These are phyloP conservation scores for Amphibalanus amphitrite DNA, from an alignment of 1,140 invertebrate genomes.

Conservation along the genomic window DNA sequence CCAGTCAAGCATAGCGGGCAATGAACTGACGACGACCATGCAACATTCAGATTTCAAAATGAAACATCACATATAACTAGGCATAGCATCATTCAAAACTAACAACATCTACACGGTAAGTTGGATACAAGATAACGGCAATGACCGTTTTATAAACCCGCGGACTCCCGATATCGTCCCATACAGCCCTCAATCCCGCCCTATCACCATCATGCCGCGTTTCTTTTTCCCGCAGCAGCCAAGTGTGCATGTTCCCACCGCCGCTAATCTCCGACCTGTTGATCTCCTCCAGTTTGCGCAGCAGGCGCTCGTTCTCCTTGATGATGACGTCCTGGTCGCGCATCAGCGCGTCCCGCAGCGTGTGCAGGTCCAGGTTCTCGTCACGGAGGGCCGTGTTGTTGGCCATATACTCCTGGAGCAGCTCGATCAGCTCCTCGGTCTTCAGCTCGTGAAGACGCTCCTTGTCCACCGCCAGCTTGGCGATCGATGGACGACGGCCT, in stretches of 20 bases:
- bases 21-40: too few relatives aligned
- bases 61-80: too few relatives aligned
- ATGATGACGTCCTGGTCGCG: conserved; percentile 77
- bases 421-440: conserved; percentile 27
- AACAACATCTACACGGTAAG: too few relatives aligned
- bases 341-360: conserved; percentile 54
- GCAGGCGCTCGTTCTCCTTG: conserved; percentile 69
- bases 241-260: neutral
- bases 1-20: too few relatives aligned
- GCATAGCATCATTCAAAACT: too few relatives aligned
- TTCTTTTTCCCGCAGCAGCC: neutral
- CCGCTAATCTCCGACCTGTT: conserved; percentile 51
- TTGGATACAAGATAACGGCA: neutral
- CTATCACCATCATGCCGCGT: neutral
- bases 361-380: conserved; percentile 72
- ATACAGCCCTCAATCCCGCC: neutral
- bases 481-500: neutral
- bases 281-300: conserved; percentile 71
- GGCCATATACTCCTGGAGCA: conserved; percentile 56
- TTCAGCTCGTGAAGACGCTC: conserved; percentile 53
- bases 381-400: conserved; percentile 70
- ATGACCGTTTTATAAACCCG: neutral
- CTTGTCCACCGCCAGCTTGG: conserved; percentile 32
- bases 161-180: neutral
- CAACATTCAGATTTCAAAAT: too few relatives aligned